These are phyloP conservation scores for Merodon equestris DNA, from an alignment of 2,888 invertebrate species.

Conservation along the genomic window DNA sequence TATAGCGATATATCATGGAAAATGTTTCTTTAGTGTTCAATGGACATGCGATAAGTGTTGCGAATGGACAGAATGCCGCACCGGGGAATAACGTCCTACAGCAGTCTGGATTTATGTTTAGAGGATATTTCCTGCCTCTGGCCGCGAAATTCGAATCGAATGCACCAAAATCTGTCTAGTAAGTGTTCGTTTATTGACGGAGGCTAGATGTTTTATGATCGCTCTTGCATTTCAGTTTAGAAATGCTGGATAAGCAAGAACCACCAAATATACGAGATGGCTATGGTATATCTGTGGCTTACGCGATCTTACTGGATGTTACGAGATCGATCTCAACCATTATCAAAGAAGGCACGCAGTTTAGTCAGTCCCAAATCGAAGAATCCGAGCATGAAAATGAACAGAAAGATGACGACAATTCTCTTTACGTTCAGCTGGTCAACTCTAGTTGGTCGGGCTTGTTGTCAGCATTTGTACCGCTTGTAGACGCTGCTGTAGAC, in stretches of 20 bases:
- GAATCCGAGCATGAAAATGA: slow-evolving; percentile 72
- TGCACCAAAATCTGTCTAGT: slow-evolving; percentile 94
- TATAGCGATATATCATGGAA: not conserved
- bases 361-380: slow-evolving; percentile 11
- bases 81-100: slow-evolving; percentile 81
- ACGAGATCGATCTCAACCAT: slow-evolving; percentile 87
- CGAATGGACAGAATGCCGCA: slow-evolving; percentile 71
- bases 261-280: slow-evolving; percentile 97
- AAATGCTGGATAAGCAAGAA: slow-evolving; percentile 97
- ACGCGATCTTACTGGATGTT: slow-evolving; percentile 94
- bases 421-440: slow-evolving; percentile 85
- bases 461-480: slow-evolving; percentile 92
- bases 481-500: slow-evolving; percentile 97
- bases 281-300: slow-evolving; percentile 97
- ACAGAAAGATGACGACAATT: slow-evolving; percentile 69
- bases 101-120: slow-evolving; percentile 94
- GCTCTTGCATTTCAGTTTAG: slow-evolving; percentile 84
- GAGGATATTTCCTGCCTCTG: slow-evolving; percentile 95
- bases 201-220: no score
- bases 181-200: slow-evolving; percentile 79
- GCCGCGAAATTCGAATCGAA: slow-evolving; percentile 91
- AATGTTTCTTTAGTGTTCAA: slow-evolving; percentile 70
- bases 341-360: slow-evolving; percentile 43
- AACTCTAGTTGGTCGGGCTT: slow-evolving; percentile 98
- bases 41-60: slow-evolving; percentile 72